Conservation (phyloP, 2,888 invertebrate species). For the Andrena bucephala region DNA sequence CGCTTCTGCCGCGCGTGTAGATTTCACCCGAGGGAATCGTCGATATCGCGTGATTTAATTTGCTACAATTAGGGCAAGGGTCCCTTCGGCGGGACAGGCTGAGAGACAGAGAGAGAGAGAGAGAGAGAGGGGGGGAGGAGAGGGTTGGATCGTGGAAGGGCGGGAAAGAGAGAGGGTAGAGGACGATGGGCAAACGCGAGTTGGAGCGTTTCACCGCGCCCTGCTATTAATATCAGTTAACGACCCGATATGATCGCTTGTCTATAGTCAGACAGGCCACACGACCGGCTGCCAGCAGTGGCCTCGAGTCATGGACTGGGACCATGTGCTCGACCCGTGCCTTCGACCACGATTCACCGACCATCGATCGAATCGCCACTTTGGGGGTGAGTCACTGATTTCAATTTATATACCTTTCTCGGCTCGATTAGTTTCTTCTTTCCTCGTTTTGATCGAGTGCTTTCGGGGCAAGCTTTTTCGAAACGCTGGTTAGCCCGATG, state of each 20-base stretch:
- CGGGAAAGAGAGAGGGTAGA: constrained; percentile 29
- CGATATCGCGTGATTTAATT: constrained; percentile 82
- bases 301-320: constrained; percentile 34
- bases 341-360: constrained; percentile 66
- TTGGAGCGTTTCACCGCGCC: constrained; percentile 79
- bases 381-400: constrained; percentile 72
- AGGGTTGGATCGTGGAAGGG: not conserved
- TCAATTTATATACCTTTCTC: constrained; percentile 23
- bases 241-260: constrained; percentile 84
- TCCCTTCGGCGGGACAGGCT: constrained; percentile 54
- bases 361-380: constrained; percentile 69
- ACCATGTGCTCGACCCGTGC: constrained; percentile 30
- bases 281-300: constrained; percentile 54
- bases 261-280: constrained; percentile 68
- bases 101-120: constrained; percentile 5
- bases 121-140: constrained; percentile 11
- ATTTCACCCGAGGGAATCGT: constrained; percentile 69
- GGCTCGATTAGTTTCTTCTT: constrained; percentile 6
- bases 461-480: too few relatives aligned
- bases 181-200: constrained; percentile 10
- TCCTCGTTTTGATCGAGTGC: too few relatives aligned
- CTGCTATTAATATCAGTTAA: constrained; percentile 85
- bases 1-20: constrained; percentile 56
- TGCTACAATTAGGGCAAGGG: constrained; percentile 81
- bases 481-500: too few relatives aligned